A percentile compares a stretch with the other conserved stretches of the same genome.
Evolutionary conservation across 2,797 vertebrate genomes (phyloP).

Genomic region (Microchirus variegatus): DNA sequence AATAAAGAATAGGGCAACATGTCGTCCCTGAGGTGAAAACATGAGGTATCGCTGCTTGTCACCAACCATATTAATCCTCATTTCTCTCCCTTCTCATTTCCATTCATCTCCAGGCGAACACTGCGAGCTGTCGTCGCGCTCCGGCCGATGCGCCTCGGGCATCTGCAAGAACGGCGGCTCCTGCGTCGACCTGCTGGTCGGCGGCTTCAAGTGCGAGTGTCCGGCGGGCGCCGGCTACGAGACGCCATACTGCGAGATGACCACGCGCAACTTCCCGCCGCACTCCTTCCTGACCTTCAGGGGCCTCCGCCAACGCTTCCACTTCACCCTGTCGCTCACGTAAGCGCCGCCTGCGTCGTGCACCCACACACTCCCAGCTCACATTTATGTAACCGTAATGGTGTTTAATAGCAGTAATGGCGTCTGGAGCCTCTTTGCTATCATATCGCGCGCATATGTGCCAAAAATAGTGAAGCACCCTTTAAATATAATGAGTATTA

Average conservation of each 20-base stretch:
- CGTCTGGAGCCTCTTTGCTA: constrained; percentile 38
- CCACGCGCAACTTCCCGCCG: constrained; percentile 90
- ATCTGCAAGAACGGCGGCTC: constrained; percentile 91
- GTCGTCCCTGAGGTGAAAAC: constrained; percentile 21
- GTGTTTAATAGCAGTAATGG: constrained; percentile 62
- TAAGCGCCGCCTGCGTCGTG: constrained; percentile 76
- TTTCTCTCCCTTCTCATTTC: constrained; percentile 12
- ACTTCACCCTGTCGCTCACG: constrained; percentile 93
- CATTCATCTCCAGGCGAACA: constrained; percentile 80
- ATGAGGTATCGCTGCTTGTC: constrained; percentile 35
- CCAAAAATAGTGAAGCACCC: constrained; percentile 28
- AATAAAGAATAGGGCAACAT: background rate
- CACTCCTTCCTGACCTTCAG: constrained; percentile 93
- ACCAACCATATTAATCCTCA: constrained; percentile 57
- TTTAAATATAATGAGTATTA: constrained; percentile 1
- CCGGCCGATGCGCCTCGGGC: constrained; percentile 86
- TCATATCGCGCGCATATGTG: constrained; percentile 16
- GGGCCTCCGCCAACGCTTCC: constrained; percentile 94
- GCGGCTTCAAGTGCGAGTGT: constrained; percentile 94
- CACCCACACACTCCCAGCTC: constrained; percentile 39
- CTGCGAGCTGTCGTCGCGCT: constrained; percentile 89
- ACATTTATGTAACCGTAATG: constrained; percentile 60
- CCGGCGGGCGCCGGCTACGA: constrained; percentile 88
- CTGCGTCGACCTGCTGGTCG: constrained; percentile 93
- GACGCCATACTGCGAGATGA: constrained; percentile 93